A percentile compares a stretch with the other conserved stretches of the same genome.
Conservation (phyloP, 2,888 invertebrate species). For the Fragum fragum region DNA sequence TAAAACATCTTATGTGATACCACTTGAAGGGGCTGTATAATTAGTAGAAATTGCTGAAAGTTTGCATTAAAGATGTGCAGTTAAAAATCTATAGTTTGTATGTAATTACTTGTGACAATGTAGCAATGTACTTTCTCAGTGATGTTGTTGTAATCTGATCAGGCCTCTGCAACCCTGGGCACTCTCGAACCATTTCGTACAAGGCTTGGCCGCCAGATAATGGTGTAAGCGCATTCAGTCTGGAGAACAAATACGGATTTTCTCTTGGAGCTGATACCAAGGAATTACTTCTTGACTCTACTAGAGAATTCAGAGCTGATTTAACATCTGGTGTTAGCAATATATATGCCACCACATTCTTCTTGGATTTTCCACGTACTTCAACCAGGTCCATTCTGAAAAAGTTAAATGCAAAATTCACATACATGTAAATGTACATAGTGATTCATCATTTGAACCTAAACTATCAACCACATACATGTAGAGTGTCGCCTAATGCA, state of each 20-base stretch:
- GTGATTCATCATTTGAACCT: no score
- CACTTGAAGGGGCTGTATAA: no score
- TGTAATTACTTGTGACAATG: constrained; percentile 2
- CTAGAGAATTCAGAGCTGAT: constrained; percentile 24
- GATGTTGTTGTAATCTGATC: constrained; percentile 29
- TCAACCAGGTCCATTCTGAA: no score
- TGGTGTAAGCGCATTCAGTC: constrained; percentile 33
- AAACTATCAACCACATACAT: no score
- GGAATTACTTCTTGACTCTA: constrained; percentile 31
- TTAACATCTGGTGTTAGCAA: constrained; percentile 21
- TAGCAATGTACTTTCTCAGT: not conserved
- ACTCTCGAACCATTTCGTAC: constrained; percentile 33
- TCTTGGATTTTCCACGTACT: no score
- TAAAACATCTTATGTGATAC: not conserved
- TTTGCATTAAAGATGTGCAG: constrained; percentile 17
- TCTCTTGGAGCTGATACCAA: constrained; percentile 6
- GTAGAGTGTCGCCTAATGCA: no score
- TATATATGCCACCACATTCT: constrained; percentile 13
- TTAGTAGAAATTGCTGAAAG: constrained; percentile 12
- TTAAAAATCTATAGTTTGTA: constrained; percentile 3
- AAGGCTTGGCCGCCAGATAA: constrained; percentile 31
- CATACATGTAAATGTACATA: no score
- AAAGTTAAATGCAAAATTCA: no score
- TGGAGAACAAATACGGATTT: constrained; percentile 32
- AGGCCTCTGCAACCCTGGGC: constrained; percentile 35